Evolutionary conservation across 2,113 vertebrate species (phyloP).

Genomic region (Corydoras sp.): DNA sequence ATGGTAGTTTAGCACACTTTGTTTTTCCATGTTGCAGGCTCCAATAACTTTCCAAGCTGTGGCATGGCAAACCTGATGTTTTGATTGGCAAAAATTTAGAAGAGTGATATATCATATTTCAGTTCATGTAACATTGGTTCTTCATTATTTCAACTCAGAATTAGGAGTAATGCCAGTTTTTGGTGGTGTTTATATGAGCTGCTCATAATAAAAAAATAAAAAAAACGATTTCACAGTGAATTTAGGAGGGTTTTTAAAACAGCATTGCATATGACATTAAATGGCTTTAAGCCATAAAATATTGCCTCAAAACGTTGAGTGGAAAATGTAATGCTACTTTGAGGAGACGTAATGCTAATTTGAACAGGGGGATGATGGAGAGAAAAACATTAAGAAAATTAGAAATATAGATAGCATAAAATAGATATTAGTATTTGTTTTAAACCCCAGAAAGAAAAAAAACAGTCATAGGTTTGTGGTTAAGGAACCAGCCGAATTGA

Average conservation of each 20-base stretch:
- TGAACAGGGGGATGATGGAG: constrained; percentile 20
- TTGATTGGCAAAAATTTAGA: constrained; percentile 18
- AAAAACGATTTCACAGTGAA: constrained; percentile 5
- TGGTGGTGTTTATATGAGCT: constrained; percentile 20
- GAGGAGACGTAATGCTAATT: constrained; percentile 45
- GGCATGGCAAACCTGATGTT: constrained; percentile 14
- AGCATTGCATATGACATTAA: constrained; percentile 34
- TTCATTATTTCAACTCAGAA: too few species aligned
- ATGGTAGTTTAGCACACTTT: constrained; percentile 45
- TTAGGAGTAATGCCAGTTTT: not conserved
- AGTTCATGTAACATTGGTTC: not conserved
- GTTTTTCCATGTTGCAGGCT: constrained; percentile 31
- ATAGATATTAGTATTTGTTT: too few species aligned
- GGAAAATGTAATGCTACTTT: constrained; percentile 44
- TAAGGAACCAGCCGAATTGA: too few species aligned
- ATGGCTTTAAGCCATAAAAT: constrained; percentile 34
- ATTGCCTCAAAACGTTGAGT: constrained; percentile 46
- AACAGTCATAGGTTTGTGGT: too few species aligned
- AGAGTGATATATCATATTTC: constrained; percentile 10
- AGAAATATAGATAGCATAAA: too few species aligned
- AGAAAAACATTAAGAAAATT: not conserved
- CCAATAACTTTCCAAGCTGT: constrained; percentile 23
- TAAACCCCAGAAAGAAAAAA: too few species aligned
- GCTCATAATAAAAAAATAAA: constrained; percentile 20
- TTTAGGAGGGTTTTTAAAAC: constrained; percentile 38